phyloP scores from a whole-genome alignment of 2,113 vertebrate species.

The Telmatochromis brachygnathus region DNA sequence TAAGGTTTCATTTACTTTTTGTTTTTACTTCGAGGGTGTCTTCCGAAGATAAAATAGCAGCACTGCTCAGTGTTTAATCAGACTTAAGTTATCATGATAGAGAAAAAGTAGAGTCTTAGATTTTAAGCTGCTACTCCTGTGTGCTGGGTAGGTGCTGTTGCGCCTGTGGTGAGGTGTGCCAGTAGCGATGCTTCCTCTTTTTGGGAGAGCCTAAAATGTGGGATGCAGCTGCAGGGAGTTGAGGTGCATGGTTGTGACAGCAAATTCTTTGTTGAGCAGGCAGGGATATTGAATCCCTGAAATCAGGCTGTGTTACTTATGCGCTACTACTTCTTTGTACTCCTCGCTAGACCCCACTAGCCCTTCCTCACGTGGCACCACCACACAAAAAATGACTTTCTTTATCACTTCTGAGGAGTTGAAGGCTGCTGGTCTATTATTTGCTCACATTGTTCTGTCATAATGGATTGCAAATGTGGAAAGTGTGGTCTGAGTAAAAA shows the following conservation, averaged over 20 bases:
- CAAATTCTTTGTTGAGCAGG: background rate
- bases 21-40: accelerated
- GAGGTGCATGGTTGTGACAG: background rate
- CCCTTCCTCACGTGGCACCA: background rate
- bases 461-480: background rate
- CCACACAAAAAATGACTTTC: background rate
- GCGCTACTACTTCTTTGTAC: background rate
- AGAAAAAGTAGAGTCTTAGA: background rate
- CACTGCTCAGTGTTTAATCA: background rate
- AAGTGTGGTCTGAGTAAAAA: background rate
- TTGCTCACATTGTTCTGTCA: background rate
- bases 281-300: background rate
- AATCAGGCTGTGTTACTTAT: background rate
- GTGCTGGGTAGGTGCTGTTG: background rate
- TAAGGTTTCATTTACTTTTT: background rate
- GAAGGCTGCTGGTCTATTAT: background rate
- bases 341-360: accelerated
- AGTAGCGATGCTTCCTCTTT: background rate
- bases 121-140: background rate
- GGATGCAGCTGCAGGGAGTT: background rate
- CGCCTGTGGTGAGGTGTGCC: background rate
- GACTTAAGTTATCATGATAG: background rate
- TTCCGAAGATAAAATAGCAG: background rate
- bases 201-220: background rate
- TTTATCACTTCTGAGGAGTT: background rate